A percentile compares a stretch with the other conserved stretches of the same genome.
These are phyloP conservation scores for Molorchus minor DNA, from an alignment of 2,888 invertebrate species.

Conservation along the genomic window DNA sequence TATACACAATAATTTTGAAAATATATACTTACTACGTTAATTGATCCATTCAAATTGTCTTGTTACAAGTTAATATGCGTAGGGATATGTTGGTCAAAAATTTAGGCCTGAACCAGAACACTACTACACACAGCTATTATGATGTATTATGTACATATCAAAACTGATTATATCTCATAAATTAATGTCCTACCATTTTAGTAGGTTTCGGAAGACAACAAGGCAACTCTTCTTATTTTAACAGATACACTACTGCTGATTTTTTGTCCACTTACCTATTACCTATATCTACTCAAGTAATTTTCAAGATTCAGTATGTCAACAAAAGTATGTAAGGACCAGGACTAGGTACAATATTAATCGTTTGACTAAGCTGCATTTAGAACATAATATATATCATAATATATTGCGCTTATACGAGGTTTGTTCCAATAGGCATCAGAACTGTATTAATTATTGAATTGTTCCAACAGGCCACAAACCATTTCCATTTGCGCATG, in stretches of 20 bases:
- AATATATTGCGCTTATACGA: no score
- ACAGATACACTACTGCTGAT: constrained; percentile 28
- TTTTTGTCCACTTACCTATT: constrained; percentile 18
- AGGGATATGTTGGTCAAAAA: constrained; percentile 45
- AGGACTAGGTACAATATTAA: background rate
- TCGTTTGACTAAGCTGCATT: background rate
- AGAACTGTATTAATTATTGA: no score
- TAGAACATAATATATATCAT: no score
- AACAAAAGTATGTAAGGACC: background rate
- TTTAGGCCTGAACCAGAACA: constrained; percentile 48
- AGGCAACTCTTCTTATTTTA: constrained; percentile 53
- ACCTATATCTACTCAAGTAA: constrained; percentile 9
- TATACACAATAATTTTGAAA: constrained; percentile 45
- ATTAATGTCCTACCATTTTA: constrained; percentile 17
- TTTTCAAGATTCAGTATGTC: constrained; percentile 26
- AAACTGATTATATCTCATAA: constrained; percentile 25
- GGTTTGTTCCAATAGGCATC: no score
- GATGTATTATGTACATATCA: constrained; percentile 14
- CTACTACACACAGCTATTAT: constrained; percentile 33
- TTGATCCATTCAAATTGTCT: constrained; percentile 45
- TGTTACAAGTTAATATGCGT: constrained; percentile 38
- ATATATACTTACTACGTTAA: constrained; percentile 40
- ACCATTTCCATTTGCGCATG: no score
- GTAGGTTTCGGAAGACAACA: constrained; percentile 57
- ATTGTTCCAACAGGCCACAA: no score